Base-by-base conservation (phyloP, 2,113 vertebrate species). In the Steatornis caripensis region DNA sequence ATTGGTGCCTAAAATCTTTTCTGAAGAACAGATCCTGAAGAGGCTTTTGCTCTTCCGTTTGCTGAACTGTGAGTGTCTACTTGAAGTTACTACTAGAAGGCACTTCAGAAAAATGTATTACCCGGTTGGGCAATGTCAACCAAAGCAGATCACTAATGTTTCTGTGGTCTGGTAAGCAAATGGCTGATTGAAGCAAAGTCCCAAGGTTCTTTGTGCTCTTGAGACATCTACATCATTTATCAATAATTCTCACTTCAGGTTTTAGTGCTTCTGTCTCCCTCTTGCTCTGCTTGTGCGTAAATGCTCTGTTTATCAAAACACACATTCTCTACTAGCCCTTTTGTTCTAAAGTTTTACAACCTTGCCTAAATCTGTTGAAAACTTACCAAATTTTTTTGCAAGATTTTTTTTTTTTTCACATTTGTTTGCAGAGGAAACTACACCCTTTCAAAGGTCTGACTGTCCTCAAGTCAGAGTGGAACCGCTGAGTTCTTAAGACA, bases 311-410 rank as follows among this genome's bases (percentile, higher is more conserved):
- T 20, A 8, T 20, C 51, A 53, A 22, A 23, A 9, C 3, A 0
- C 1, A 5, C 8, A 0, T 43, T n/a, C 34, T 37, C 19, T 11
- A 0, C 39, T 23, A 34, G 0, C 10, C 7, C 15, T 9, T 0
- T 3, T 8, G 39, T 19, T 39, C 5, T 12, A 3, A 27, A 53
- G 46, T 27, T 36, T 11, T 18, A 1, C 4, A 3, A 0, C 27
- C 4, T 9, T 5, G 11, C 49, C 27, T 17, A 9, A 3, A 2
- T 1, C 12, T 10, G 4, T 4, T 1, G 66, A 45, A 1, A 9
- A 3, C 20, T 37, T 68, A 26, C 3, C 8, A 29, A n/a, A 22
- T 12, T 5, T 9, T 84, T 70, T 11, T 17, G 18, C 46, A 26
- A 24, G 32, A 16, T 1, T 11, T 10, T 1, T 41, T 36, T 41